These are phyloP conservation scores for Pristionchus exspectatus DNA, from an alignment of 2,888 invertebrate species.

Conservation along the genomic window DNA sequence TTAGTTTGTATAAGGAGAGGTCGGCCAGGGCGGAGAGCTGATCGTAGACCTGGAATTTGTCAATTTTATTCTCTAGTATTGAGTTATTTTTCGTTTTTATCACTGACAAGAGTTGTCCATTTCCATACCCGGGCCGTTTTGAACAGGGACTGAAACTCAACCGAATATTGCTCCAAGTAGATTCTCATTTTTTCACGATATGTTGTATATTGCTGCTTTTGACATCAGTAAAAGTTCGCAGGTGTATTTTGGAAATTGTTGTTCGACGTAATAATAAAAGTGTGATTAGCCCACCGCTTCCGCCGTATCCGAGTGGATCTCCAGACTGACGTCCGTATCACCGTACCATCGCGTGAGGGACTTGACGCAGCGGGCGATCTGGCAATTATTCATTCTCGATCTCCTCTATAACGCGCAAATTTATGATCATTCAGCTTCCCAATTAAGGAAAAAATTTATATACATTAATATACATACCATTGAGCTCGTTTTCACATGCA, in stretches of 20 bases:
- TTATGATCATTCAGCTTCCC: too few relatives aligned
- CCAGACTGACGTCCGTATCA: slow-evolving; percentile 8
- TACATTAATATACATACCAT: neutral
- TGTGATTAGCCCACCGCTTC: neutral
- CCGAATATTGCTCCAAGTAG: too few relatives aligned
- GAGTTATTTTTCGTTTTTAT: neutral
- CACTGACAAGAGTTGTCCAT: too few relatives aligned
- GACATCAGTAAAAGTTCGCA: too few relatives aligned
- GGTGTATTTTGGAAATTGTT: neutral
- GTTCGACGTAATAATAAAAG: neutral
- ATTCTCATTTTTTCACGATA: too few relatives aligned
- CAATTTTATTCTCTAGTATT: neutral
- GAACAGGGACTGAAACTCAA: too few relatives aligned
- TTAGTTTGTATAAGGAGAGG: slow-evolving; percentile 39
- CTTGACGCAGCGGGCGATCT: slow-evolving; percentile 31
- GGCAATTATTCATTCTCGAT: too few relatives aligned
- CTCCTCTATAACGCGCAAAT: too few relatives aligned
- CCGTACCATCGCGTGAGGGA: neutral
- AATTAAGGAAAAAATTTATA: too few relatives aligned
- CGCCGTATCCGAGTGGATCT: slow-evolving; percentile 39
- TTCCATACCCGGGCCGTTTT: too few relatives aligned
- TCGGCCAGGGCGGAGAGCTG: neutral
- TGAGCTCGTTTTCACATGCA: neutral
- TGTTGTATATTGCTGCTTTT: too few relatives aligned
- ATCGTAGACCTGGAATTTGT: slow-evolving; percentile 16